Evolutionary conservation across 1,140 invertebrate species (phyloP).

Genomic region (Caenorhabditis inopinata): DNA sequence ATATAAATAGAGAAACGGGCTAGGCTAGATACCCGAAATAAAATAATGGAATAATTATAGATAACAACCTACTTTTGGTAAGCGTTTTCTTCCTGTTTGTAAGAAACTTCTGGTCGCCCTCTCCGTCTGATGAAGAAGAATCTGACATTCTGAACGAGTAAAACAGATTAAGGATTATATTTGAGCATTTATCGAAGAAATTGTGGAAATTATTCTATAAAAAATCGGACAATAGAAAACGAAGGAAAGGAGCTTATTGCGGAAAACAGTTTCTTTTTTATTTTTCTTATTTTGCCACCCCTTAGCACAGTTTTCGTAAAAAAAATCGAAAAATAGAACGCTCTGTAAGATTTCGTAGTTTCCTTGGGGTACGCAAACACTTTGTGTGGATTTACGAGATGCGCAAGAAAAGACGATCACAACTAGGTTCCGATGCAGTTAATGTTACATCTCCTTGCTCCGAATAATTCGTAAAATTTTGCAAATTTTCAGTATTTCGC

Average conservation of each 20-base stretch:
- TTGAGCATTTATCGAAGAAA: background rate
- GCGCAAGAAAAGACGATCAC: background rate
- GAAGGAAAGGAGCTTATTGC: too few relatives aligned
- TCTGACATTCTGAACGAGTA: slow-evolving; percentile 36
- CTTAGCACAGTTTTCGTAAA: too few relatives aligned
- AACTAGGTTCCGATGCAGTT: too few relatives aligned
- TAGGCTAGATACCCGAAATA: too few relatives aligned
- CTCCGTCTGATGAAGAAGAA: slow-evolving; percentile 36
- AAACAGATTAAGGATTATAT: background rate
- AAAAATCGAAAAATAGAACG: background rate
- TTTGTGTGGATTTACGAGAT: background rate
- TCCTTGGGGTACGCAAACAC: background rate
- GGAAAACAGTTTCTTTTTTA: too few relatives aligned
- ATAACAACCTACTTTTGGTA: slow-evolving; percentile 9
- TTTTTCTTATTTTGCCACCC: too few relatives aligned
- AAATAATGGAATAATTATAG: too few relatives aligned
- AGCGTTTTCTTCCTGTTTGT: slow-evolving; percentile 12
- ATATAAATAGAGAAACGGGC: too few relatives aligned
- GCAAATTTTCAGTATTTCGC: too few relatives aligned
- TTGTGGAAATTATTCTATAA: background rate
- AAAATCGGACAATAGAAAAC: too few relatives aligned
- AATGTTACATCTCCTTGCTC: too few relatives aligned
- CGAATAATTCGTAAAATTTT: too few relatives aligned
- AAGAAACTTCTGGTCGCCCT: slow-evolving; percentile 28
- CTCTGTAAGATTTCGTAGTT: background rate